A percentile compares a stretch with the other conserved stretches of the same genome.
These are phyloP conservation scores for Menidia beryllina DNA, from an alignment of 2,113 vertebrate genomes.

Conservation along the genomic window DNA sequence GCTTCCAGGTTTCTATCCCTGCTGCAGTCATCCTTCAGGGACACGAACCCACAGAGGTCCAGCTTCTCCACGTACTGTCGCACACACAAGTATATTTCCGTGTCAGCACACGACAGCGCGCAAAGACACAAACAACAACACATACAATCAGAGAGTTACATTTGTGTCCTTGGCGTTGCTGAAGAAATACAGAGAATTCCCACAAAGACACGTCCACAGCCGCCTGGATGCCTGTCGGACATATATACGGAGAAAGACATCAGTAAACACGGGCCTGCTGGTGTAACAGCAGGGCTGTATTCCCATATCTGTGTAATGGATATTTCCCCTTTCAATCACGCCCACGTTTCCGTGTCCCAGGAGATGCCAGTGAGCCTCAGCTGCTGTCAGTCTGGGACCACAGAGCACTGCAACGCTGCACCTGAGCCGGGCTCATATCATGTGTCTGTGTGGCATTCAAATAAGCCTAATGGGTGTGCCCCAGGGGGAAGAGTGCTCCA, in stretches of 20 bases:
- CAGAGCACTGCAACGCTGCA: conserved; percentile 55
- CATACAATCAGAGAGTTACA: conserved; percentile 72
- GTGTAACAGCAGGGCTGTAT: background rate
- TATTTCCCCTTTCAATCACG: conserved; percentile 33
- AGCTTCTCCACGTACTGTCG: conserved; percentile 86
- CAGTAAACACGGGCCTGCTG: background rate
- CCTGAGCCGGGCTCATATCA: conserved; percentile 72
- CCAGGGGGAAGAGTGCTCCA: background rate
- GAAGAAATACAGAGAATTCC: conserved; percentile 87
- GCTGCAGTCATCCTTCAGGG: conserved; percentile 82
- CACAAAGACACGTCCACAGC: conserved; percentile 88
- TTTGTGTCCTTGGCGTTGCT: conserved; percentile 80
- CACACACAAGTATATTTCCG: background rate
- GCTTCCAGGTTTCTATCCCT: conserved; percentile 76
- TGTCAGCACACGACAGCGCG: background rate
- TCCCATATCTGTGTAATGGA: conserved; percentile 36
- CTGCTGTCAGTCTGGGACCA: conserved; percentile 62
- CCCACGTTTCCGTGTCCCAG: conserved; percentile 55
- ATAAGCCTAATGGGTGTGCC: conserved; percentile 34
- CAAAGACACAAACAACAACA: background rate
- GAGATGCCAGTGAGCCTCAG: conserved; percentile 63
- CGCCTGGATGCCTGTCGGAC: conserved; percentile 84
- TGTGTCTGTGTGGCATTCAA: conserved; percentile 45
- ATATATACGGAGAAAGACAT: conserved; percentile 6
- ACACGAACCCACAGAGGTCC: conserved; percentile 83